Conservation (phyloP, 2,888 invertebrate genomes). For the Tuberolachnus salignus region DNA sequence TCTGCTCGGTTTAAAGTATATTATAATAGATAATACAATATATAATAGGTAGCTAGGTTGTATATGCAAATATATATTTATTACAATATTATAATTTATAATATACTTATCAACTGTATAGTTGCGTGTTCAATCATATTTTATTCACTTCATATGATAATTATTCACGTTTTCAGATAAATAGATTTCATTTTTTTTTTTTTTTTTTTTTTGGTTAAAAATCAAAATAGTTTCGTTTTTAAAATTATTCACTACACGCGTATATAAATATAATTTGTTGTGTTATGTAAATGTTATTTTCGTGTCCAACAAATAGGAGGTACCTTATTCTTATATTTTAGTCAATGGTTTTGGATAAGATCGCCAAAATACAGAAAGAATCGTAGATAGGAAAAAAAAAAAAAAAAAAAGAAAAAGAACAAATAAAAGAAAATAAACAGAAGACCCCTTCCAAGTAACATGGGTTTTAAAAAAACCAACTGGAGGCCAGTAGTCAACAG, state of each 20-base stretch:
- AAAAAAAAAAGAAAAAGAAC: constrained; percentile 27
- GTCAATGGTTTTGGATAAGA: constrained; percentile 55
- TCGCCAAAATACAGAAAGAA: constrained; percentile 54
- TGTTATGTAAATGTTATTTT: constrained; percentile 47
- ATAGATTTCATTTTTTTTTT: constrained; percentile 15
- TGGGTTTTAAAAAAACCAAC: constrained; percentile 43
- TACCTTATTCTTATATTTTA: constrained; percentile 43
- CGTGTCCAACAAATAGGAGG: constrained; percentile 36
- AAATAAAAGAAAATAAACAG: constrained; percentile 51
- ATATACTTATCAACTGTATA: neutral
- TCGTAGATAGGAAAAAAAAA: constrained; percentile 28
- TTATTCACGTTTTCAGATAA: constrained; percentile 32
- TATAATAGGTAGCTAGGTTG: too few relatives aligned
- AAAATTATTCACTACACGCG: constrained; percentile 27
- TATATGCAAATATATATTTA: too few relatives aligned
- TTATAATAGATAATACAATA: too few relatives aligned
- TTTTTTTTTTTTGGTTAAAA: constrained; percentile 19
- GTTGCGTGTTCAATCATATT: constrained; percentile 28
- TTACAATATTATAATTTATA: too few relatives aligned
- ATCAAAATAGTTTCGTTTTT: constrained; percentile 51
- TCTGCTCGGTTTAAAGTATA: too few relatives aligned
- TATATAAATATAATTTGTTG: constrained; percentile 32
- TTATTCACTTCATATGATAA: constrained; percentile 16
- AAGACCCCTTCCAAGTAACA: constrained; percentile 54
- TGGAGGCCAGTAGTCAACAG: constrained; percentile 51